Percentiles rank a stretch among this genome's conserved stretches.
Conservation (phyloP, 1,140 invertebrate genomes). For the Pararge aegeria region DNA sequence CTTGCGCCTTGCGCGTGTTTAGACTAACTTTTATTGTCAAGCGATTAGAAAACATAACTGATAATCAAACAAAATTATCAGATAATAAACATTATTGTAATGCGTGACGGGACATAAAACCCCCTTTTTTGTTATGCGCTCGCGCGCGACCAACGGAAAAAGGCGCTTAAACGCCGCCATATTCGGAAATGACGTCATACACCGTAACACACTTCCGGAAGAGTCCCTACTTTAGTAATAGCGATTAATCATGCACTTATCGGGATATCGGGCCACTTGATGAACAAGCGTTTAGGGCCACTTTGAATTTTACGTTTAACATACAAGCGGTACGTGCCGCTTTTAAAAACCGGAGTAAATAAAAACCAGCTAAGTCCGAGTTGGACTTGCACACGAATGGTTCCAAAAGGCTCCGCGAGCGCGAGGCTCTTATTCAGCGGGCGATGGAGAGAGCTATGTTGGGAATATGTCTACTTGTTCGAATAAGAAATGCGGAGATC, state of each 20-base stretch:
- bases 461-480: too few species aligned
- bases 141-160: constrained; percentile 44
- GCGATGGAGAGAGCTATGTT: too few species aligned
- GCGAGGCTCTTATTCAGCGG: too few species aligned
- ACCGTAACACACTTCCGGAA: constrained; percentile 31
- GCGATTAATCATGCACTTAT: neutral
- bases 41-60: constrained; percentile 3
- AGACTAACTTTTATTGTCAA: neutral
- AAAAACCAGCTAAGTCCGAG: too few species aligned
- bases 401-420: too few species aligned
- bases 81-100: constrained; percentile 13
- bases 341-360: too few species aligned
- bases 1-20: too few species aligned
- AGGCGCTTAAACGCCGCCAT: constrained; percentile 11
- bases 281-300: neutral
- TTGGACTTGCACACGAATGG: too few species aligned
- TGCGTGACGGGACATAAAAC: neutral
- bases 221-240: constrained; percentile 2
- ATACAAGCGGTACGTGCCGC: too few species aligned
- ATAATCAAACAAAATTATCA: constrained; percentile 6
- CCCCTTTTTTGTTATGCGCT: constrained; percentile 19
- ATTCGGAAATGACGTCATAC: constrained; percentile 38
- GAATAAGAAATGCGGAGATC: too few species aligned
- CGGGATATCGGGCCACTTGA: neutral
- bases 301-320: too few species aligned